Conservation (phyloP, 2,888 invertebrate genomes). For the Odiellus spinosus region DNA sequence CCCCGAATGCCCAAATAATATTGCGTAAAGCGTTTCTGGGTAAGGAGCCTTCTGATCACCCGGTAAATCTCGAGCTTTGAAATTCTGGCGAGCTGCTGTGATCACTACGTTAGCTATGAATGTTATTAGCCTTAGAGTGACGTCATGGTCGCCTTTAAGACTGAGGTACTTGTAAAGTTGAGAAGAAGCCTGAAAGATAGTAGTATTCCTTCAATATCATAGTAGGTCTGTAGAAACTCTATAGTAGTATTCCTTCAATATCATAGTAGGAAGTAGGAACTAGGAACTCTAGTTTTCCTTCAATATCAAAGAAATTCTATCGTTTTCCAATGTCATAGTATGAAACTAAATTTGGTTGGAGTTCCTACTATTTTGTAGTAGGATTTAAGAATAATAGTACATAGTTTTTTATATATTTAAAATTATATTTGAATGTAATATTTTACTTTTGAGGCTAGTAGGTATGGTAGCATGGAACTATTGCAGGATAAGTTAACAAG, state of each 20-base stretch:
- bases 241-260: too few relatives aligned
- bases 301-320: too few relatives aligned
- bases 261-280: too few relatives aligned
- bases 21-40: slow-evolving; percentile 37
- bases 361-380: not conserved
- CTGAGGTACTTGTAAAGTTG: slow-evolving; percentile 34
- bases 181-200: slow-evolving; percentile 27
- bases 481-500: slow-evolving; percentile 43
- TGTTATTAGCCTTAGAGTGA: slow-evolving; percentile 36
- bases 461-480: slow-evolving; percentile 40
- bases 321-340: too few relatives aligned
- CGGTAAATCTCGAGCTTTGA: slow-evolving; percentile 35
- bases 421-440: not conserved
- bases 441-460: slow-evolving; percentile 40
- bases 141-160: slow-evolving; percentile 30
- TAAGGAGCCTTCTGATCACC: slow-evolving; percentile 38
- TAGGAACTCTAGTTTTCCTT: too few relatives aligned
- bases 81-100: slow-evolving; percentile 30
- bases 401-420: too few relatives aligned
- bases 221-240: too few relatives aligned
- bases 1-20: slow-evolving; percentile 22
- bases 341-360: too few relatives aligned
- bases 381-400: too few relatives aligned
- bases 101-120: slow-evolving; percentile 37
- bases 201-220: too few relatives aligned